phyloP scores from a whole-genome alignment of 2,797 vertebrate genomes.

The Pangasius sanitwongsei region DNA sequence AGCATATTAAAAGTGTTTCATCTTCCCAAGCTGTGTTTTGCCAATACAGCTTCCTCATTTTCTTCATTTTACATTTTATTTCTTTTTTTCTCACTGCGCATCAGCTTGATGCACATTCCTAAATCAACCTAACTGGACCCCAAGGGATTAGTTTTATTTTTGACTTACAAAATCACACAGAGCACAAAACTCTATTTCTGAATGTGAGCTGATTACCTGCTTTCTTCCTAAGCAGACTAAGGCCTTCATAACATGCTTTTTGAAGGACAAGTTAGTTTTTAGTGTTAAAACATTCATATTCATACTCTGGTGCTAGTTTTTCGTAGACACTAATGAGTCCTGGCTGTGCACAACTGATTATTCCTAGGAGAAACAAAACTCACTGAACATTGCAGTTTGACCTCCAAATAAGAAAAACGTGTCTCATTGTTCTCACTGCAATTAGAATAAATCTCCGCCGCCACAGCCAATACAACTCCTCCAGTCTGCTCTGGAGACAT shows the following conservation, averaged over 20 bases:
- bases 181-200: neutral
- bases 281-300: conserved; percentile 15
- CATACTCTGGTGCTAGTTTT: neutral
- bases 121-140: conserved; percentile 33
- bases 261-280: neutral
- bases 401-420: conserved; percentile 43
- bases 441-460: conserved; percentile 44
- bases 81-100: neutral
- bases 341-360: conserved; percentile 31
- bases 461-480: conserved; percentile 22
- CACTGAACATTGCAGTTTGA: conserved; percentile 32
- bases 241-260: conserved; percentile 25
- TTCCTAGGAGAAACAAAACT: conserved; percentile 17
- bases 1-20: conserved; percentile 16
- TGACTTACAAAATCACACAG: conserved; percentile 17
- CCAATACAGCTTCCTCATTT: neutral
- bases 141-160: conserved; percentile 16
- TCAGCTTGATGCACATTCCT: conserved; percentile 33
- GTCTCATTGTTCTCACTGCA: conserved; percentile 35
- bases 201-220: conserved; percentile 20
- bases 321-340: conserved; percentile 29
- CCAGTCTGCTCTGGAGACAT: conserved; percentile 25
- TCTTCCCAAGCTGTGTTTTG: conserved; percentile 6
- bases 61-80: neutral
- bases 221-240: neutral